Conservation (phyloP, 2,888 invertebrate species). For the Trypoxylon attenuatum region DNA sequence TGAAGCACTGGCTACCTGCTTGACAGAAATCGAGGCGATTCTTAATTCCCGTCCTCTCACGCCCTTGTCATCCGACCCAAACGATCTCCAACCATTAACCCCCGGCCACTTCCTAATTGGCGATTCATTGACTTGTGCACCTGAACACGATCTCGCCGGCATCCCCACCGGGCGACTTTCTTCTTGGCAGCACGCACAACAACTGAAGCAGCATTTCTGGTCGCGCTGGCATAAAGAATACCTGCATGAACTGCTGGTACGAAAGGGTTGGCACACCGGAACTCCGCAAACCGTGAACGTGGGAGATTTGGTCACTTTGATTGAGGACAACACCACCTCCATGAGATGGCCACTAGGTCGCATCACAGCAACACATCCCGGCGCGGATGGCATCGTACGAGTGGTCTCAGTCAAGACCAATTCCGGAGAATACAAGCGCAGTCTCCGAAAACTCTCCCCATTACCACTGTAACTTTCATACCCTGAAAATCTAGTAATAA, state of each 20-base stretch:
- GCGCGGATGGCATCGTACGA: too few species aligned
- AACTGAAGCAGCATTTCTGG: conserved; percentile 1
- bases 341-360: too few species aligned
- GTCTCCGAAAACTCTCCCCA: too few species aligned
- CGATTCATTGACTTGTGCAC: background rate
- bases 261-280: background rate
- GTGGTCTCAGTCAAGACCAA: too few species aligned
- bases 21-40: conserved; percentile 5
- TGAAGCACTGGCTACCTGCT: background rate
- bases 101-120: conserved; percentile 3
- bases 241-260: background rate
- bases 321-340: too few species aligned
- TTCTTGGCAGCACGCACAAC: background rate
- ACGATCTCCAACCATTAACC: background rate
- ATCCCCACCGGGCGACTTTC: background rate
- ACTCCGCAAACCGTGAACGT: too few species aligned
- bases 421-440: too few species aligned
- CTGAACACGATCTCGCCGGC: background rate
- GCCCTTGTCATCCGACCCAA: background rate
- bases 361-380: too few species aligned
- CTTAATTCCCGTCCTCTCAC: background rate
- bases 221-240: conserved; percentile 7
- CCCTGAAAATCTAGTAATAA: too few species aligned
- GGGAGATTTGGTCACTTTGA: too few species aligned
- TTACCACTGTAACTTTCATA: too few species aligned